Evolutionary conservation across 37 sponge, comb jelly and placozoan species (phyloP), one percentile per base, ranked within the genome.

Genomic region (Aphrocallistes beatrix): DNA sequence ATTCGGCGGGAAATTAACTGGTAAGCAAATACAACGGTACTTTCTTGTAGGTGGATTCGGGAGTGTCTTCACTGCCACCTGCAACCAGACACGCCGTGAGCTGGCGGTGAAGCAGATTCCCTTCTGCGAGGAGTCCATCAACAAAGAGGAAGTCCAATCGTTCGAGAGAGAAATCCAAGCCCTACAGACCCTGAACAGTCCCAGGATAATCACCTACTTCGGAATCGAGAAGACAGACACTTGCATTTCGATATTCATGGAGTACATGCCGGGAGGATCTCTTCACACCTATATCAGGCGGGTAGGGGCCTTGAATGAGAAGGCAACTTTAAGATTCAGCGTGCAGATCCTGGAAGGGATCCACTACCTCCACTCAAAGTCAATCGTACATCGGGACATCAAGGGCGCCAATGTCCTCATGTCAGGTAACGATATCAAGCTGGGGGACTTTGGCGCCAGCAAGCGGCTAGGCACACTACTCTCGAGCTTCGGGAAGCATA

Each of bases 361-460:
- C 23, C 82, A 50, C 69, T 96, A 94, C 86, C 91, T 96, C 30
- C 97, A 96, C 51, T 90, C 88, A 36, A 88, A 92, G 81, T 87
- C 81, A 37, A 91, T 96, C 51, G 91, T 96, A 6, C 97, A 96
- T 40, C 81, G 97, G 36, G 97, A 96, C 85, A 89, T 96, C 23
- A 96, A 96, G 82, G 97, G 91, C 38, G 99, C 99, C 16, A 98
- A 98, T 75, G 92, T 98, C 16, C 88, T 98, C 25, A 88, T 91
- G 86, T 92, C 93, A 32, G 87, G 90, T 36, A 81, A 92, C 82
- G 92, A 93, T 45, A 86, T 98, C 30, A 98, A 98, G 69, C 82
- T 98, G 37, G 94, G 96, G 38, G 99, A 98, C 51, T 98, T 98
- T 91, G 99, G 99, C 23, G 95, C 99, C 0, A 92, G 96, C 1